phyloP scores from a whole-genome alignment of 2,888 invertebrate species.

The Eupelmus urozonus region DNA sequence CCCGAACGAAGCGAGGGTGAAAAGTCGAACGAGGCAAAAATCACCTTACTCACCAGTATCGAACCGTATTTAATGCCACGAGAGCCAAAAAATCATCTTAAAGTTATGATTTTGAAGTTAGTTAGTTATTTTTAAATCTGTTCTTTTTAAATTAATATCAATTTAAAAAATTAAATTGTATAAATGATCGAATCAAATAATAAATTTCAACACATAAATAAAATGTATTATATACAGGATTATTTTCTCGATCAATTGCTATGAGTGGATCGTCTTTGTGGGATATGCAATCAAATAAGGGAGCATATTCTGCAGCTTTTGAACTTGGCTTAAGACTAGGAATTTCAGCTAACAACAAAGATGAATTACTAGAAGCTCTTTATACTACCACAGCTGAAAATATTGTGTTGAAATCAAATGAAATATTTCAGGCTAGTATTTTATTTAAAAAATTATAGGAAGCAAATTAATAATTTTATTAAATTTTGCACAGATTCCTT shows the following conservation, averaged over 20 bases:
- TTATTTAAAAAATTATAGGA: not conserved
- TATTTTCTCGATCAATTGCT: conserved; percentile 80
- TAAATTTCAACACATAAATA: too few species aligned
- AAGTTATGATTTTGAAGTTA: too few species aligned
- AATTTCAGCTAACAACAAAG: conserved; percentile 23
- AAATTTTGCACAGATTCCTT: conserved; percentile 61
- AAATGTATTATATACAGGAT: conserved; percentile 73
- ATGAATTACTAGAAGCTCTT: conserved; percentile 59
- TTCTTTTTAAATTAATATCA: too few species aligned
- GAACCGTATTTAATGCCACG: too few species aligned
- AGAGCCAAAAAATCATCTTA: too few species aligned
- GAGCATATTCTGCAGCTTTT: not conserved
- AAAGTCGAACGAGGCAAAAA: too few species aligned
- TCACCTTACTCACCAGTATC: too few species aligned
- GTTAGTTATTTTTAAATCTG: not conserved
- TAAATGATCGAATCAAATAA: too few species aligned
- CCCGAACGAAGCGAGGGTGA: too few species aligned
- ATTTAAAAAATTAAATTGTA: too few species aligned
- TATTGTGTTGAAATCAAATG: conserved; percentile 39
- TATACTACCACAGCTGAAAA: conserved; percentile 54
- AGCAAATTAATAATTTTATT: not conserved
- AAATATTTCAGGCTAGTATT: not conserved
- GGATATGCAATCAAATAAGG: not conserved
- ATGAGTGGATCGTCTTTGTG: conserved; percentile 79
- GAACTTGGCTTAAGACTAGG: conserved; percentile 13